phyloP scores from a whole-genome alignment of 2,113 vertebrate species.

The Clupea harengus region DNA sequence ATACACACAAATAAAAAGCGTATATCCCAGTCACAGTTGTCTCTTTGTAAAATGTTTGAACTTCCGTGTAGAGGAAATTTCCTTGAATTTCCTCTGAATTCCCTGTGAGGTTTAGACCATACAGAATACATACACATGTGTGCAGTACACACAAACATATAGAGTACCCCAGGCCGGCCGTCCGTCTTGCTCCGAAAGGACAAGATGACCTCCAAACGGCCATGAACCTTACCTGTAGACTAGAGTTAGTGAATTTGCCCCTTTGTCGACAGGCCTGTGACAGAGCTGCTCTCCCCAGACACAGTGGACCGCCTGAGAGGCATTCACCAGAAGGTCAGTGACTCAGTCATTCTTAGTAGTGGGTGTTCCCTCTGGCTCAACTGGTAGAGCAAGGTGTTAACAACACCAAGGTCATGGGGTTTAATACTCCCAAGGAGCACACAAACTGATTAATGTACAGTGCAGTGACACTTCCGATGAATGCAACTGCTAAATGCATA shows the following conservation, averaged over 20 bases:
- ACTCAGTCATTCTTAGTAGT: not conserved
- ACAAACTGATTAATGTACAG: not conserved
- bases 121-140: not conserved
- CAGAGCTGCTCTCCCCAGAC: constrained; percentile 72
- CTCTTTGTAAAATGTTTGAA: too few relatives aligned
- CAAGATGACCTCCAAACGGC: too few relatives aligned
- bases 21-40: not conserved
- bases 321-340: constrained; percentile 82
- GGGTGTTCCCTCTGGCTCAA: too few relatives aligned
- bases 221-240: not conserved
- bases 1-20: not conserved
- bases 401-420: too few relatives aligned
- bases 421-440: too few relatives aligned
- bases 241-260: not conserved
- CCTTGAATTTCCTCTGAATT: too few relatives aligned
- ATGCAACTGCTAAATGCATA: not conserved
- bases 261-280: constrained; percentile 65
- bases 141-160: too few relatives aligned
- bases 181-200: too few relatives aligned
- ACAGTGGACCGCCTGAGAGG: constrained; percentile 76
- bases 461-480: not conserved
- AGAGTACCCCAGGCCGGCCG: too few relatives aligned
- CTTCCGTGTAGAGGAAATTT: too few relatives aligned
- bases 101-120: not conserved
- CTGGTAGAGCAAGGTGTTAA: not conserved